phyloP scores from a whole-genome alignment of 1,140 invertebrate species.

The Nomia melanderi region DNA sequence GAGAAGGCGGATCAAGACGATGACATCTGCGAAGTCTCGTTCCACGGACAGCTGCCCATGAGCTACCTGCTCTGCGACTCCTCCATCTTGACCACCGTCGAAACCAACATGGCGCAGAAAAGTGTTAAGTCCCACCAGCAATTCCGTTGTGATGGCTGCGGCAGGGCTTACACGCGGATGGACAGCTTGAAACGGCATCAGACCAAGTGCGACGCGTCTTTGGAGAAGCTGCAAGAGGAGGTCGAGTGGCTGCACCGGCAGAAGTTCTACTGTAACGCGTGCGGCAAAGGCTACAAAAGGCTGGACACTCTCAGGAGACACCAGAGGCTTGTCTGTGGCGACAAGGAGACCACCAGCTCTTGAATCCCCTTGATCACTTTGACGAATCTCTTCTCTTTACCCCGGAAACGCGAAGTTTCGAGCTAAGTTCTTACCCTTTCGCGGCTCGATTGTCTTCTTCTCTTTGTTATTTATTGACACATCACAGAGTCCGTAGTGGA shows the following conservation, averaged over 20 bases:
- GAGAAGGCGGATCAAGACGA: conserved; percentile 53
- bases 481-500: no score
- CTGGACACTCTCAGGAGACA: conserved; percentile 76
- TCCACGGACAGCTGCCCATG: conserved; percentile 55
- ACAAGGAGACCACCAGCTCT: conserved; percentile 46
- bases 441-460: no score
- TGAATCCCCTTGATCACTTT: not conserved
- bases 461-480: no score
- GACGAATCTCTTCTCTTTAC: no score
- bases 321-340: conserved; percentile 72
- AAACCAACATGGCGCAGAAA: conserved; percentile 29
- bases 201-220: conserved; percentile 69
- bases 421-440: no score
- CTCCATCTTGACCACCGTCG: conserved; percentile 47
- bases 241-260: conserved; percentile 50
- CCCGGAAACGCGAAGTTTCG: no score
- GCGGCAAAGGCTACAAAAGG: conserved; percentile 79
- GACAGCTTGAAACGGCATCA: conserved; percentile 76
- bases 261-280: conserved; percentile 76
- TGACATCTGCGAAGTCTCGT: conserved; percentile 55
- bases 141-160: conserved; percentile 71
- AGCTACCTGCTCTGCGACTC: conserved; percentile 60
- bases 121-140: conserved; percentile 47
- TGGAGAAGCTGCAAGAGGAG: conserved; percentile 54
- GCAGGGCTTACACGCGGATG: conserved; percentile 73